A percentile compares a stretch with the other conserved stretches of the same genome.
Evolutionary conservation across 1,140 invertebrate species (phyloP).

Genomic region (Lasioglossum albipes): DNA sequence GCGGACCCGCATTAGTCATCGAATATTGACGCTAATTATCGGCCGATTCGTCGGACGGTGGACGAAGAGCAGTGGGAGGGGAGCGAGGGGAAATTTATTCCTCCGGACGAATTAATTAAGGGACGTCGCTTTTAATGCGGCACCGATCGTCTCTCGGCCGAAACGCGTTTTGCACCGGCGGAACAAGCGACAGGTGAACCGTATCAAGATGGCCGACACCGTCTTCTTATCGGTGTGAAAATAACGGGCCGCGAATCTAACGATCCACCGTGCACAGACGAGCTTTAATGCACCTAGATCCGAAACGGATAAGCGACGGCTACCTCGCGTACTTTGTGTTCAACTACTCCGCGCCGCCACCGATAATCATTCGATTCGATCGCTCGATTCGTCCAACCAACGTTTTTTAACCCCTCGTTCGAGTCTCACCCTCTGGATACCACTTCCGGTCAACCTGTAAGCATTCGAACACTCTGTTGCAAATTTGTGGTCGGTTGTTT

Average conservation of each 20-base stretch:
- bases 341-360: slow-evolving; percentile 42
- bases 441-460: background rate
- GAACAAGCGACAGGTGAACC: slow-evolving; percentile 29
- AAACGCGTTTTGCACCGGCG: background rate
- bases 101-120: slow-evolving; percentile 21
- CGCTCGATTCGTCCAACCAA: background rate
- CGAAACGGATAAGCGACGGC: slow-evolving; percentile 50
- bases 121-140: slow-evolving; percentile 14
- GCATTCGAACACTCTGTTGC: no score
- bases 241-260: slow-evolving; percentile 46
- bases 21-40: slow-evolving; percentile 40
- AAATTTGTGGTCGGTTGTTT: no score
- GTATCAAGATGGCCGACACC: slow-evolving; percentile 24
- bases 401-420: background rate
- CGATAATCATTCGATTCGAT: background rate
- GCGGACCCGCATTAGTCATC: slow-evolving; percentile 8
- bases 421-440: no score
- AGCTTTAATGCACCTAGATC: slow-evolving; percentile 14
- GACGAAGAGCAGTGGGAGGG: no score
- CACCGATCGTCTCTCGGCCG: slow-evolving; percentile 16
- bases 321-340: slow-evolving; percentile 16
- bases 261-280: slow-evolving; percentile 15
- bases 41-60: slow-evolving; percentile 14
- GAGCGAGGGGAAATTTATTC: slow-evolving; percentile 12
- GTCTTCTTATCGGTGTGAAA: slow-evolving; percentile 56